These are phyloP conservation scores for Meliscaeva auricollis DNA, from an alignment of 2,888 invertebrate species.

Conservation along the genomic window DNA sequence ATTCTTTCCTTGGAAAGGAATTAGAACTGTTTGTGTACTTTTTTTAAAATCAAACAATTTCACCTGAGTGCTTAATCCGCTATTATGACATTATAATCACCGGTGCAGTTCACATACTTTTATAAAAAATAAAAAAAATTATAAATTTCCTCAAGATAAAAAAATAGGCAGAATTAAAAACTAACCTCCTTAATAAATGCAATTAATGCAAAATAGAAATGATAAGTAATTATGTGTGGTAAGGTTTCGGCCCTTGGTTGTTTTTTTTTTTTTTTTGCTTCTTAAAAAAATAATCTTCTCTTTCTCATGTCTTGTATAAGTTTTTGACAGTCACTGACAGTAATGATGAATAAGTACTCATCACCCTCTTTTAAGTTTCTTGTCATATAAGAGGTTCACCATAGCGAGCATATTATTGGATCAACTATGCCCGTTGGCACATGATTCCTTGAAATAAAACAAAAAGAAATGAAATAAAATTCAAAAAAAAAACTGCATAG, in stretches of 20 bases:
- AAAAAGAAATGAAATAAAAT: slow-evolving; percentile 12
- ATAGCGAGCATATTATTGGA: slow-evolving; percentile 66
- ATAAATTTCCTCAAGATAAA: too few relatives aligned
- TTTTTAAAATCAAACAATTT: too few relatives aligned
- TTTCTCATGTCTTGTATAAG: slow-evolving; percentile 23
- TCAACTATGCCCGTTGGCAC: slow-evolving; percentile 57
- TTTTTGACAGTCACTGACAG: slow-evolving; percentile 65
- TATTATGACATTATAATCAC: too few relatives aligned
- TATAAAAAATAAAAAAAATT: too few relatives aligned
- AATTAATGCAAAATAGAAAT: too few relatives aligned
- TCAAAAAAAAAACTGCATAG: slow-evolving; percentile 37
- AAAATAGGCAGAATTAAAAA: too few relatives aligned
- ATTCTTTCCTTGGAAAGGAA: too few relatives aligned
- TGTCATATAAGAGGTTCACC: slow-evolving; percentile 47
- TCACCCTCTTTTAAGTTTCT: slow-evolving; percentile 40
- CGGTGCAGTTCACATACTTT: too few relatives aligned
- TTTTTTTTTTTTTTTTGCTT: not conserved
- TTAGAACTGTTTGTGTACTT: too few relatives aligned
- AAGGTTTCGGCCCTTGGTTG: not conserved
- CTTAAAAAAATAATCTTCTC: slow-evolving; percentile 15
- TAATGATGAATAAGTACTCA: slow-evolving; percentile 62
- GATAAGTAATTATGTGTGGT: not conserved
- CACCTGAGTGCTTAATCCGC: too few relatives aligned
- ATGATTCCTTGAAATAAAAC: slow-evolving; percentile 30
- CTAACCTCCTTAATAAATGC: too few relatives aligned